phyloP scores from a whole-genome alignment of 2,888 invertebrate species.

The Oligia latruncula region DNA sequence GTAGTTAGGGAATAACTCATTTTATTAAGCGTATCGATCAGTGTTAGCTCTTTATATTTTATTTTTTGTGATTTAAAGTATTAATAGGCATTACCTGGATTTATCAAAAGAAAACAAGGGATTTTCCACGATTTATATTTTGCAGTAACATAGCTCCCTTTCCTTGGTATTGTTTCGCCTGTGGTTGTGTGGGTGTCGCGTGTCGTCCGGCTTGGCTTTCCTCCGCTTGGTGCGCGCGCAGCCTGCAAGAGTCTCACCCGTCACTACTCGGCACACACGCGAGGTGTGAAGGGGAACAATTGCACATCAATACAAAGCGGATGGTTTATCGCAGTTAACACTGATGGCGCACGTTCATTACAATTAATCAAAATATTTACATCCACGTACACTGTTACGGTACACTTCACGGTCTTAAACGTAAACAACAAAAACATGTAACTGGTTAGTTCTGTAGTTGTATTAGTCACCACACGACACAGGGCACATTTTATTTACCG shows the following conservation, averaged over 20 bases:
- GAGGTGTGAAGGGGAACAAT: background rate
- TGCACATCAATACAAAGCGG: slow-evolving; percentile 37
- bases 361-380: slow-evolving; percentile 62
- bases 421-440: slow-evolving; percentile 52
- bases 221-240: slow-evolving; percentile 24
- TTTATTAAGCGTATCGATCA: background rate
- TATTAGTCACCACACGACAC: slow-evolving; percentile 70
- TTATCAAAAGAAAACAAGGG: slow-evolving; percentile 24
- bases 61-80: background rate
- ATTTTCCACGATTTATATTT: slow-evolving; percentile 47
- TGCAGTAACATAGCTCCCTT: slow-evolving; percentile 37
- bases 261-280: slow-evolving; percentile 24
- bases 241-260: slow-evolving; percentile 57
- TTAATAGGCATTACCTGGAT: background rate
- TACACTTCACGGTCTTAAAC: slow-evolving; percentile 54
- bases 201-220: background rate
- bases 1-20: background rate
- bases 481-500: slow-evolving; percentile 77
- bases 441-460: slow-evolving; percentile 58
- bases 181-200: slow-evolving; percentile 10
- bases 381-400: slow-evolving; percentile 52
- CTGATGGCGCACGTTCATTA: slow-evolving; percentile 47
- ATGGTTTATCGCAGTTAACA: slow-evolving; percentile 60
- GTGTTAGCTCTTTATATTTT: background rate
- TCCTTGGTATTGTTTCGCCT: slow-evolving; percentile 10